These are phyloP conservation scores for Pseudomyrmex gracilis DNA, from an alignment of 1,140 invertebrate species.

Conservation along the genomic window DNA sequence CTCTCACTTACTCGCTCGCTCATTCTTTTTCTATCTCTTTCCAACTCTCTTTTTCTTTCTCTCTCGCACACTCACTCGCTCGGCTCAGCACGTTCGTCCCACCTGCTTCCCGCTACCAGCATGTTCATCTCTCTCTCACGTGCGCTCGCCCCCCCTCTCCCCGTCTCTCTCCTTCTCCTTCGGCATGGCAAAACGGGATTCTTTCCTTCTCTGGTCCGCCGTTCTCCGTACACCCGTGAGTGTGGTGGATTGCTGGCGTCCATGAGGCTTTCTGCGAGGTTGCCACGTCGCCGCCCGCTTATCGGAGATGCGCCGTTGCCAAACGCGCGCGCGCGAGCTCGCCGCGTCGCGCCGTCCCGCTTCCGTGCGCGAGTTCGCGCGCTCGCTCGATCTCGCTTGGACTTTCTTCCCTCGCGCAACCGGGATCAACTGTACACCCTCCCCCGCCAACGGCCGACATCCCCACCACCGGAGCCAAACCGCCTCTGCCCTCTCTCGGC, in stretches of 20 bases:
- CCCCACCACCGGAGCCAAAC: constrained; percentile 56
- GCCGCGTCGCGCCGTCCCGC: constrained; percentile 41
- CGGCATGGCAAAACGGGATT: constrained; percentile 83
- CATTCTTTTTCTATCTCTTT: constrained; percentile 7
- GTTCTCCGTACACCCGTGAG: constrained; percentile 77
- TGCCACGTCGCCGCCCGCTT: constrained; percentile 64
- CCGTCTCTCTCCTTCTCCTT: constrained; percentile 66
- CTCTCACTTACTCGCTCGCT: background rate
- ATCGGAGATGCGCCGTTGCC: constrained; percentile 34
- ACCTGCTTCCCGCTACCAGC: background rate
- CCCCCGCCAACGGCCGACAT: constrained; percentile 60
- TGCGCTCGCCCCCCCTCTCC: background rate
- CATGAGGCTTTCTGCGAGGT: constrained; percentile 77
- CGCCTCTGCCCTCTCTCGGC: constrained; percentile 63
- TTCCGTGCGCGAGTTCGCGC: constrained; percentile 20
- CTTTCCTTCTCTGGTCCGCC: constrained; percentile 82
- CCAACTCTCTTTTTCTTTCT: constrained; percentile 15
- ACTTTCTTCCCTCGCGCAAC: constrained; percentile 59
- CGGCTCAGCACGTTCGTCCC: constrained; percentile 3
- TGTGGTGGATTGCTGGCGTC: constrained; percentile 80
- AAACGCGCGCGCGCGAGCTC: constrained; percentile 38
- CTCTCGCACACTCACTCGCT: background rate
- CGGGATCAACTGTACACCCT: constrained; percentile 75
- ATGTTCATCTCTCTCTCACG: constrained; percentile 12
- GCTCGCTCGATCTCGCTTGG: constrained; percentile 45